These are phyloP conservation scores for Rhabdomys dilectus DNA, from an alignment of 2,113 vertebrate species.

Conservation along the genomic window DNA sequence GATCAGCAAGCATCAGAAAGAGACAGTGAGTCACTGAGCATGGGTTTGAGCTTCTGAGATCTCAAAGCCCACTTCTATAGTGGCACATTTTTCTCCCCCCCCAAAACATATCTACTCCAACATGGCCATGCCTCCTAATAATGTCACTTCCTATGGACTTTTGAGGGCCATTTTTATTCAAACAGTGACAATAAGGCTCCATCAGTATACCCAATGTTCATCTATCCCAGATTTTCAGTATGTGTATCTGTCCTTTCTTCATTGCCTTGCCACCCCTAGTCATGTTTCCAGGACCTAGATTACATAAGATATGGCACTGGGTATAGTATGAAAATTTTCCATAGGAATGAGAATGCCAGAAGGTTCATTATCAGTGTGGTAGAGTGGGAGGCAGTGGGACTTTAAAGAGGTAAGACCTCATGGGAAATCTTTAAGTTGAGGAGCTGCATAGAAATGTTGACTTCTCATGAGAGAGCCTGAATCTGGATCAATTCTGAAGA, in stretches of 20 bases:
- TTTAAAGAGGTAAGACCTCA: not conserved
- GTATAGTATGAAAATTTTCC: not conserved
- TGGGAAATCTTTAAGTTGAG: not conserved
- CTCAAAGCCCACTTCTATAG: not conserved
- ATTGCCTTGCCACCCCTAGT: not conserved
- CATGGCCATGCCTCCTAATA: not conserved
- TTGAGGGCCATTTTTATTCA: not conserved
- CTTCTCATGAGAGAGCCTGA: not conserved
- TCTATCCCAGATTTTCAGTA: not conserved
- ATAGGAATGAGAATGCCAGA: not conserved
- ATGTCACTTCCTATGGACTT: not conserved
- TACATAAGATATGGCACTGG: not conserved
- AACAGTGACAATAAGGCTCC: not conserved
- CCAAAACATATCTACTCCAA: not conserved
- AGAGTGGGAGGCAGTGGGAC: not conserved
- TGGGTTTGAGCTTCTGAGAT: not conserved
- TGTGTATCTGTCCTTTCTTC: not conserved
- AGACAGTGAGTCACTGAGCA: not conserved
- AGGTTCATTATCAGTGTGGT: not conserved
- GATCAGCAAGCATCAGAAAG: not conserved
- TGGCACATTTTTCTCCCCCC: not conserved
- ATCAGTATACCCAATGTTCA: not conserved
- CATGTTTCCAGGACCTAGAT: not conserved
- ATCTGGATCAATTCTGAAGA: not conserved
- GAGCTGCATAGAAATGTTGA: not conserved